Percentiles rank a stretch among this genome's conserved stretches.
Evolutionary conservation across 2,797 vertebrate genomes (phyloP).

Genomic region (Delichon dasypus): DNA sequence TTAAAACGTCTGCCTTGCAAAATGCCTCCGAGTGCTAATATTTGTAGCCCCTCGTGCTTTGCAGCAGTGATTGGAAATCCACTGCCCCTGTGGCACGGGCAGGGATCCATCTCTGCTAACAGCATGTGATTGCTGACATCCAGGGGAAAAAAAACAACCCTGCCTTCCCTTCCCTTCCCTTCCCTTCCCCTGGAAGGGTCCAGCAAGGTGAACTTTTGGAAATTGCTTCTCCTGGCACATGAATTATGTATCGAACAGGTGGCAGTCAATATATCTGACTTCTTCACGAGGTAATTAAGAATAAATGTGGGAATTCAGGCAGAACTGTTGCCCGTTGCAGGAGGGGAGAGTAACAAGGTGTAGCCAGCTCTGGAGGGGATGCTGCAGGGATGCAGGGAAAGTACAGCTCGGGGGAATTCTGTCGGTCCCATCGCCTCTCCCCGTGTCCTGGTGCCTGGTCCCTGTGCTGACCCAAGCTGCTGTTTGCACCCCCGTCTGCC

Average conservation of each 20-base stretch:
- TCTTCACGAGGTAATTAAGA: constrained; percentile 33
- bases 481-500: not conserved
- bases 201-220: constrained; percentile 47
- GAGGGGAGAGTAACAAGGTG: fast-evolving
- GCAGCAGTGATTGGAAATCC: not conserved
- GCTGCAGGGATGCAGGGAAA: not conserved
- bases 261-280: constrained; percentile 38
- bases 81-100: not conserved
- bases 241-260: constrained; percentile 21
- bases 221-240: constrained; percentile 27
- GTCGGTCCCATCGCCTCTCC: fast-evolving
- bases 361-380: not conserved
- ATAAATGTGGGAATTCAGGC: constrained; percentile 48
- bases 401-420: not conserved
- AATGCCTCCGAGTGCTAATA: not conserved
- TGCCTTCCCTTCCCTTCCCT: not conserved
- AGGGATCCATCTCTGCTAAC: not conserved
- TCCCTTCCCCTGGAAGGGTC: not conserved
- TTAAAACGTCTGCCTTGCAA: constrained; percentile 55
- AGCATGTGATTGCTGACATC: not conserved
- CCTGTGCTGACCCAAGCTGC: fast-evolving
- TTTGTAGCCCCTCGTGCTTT: not conserved
- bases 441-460: fast-evolving
- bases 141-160: not conserved
- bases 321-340: not conserved